Base-by-base conservation (phyloP, 2,797 vertebrate species). In the Sphenopsis melanotis region DNA sequence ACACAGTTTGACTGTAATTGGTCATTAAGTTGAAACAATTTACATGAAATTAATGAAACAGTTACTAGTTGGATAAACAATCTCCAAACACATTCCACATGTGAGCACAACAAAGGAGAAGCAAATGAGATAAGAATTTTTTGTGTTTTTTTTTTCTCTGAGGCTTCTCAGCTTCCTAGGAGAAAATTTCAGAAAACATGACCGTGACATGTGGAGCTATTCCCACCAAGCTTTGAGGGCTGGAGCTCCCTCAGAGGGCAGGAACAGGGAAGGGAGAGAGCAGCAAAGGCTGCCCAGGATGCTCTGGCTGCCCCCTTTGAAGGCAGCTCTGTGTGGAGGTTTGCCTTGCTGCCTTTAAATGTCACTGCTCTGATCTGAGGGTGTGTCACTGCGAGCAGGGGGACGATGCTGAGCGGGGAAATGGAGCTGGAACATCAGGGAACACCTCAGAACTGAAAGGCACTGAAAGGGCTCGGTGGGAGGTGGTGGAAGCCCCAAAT, bases 401-500 rank as follows among this genome's bases (percentile, higher is more conserved):
- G 55, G 80, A 84, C 7, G 34, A n/a, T 0, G 59, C 80, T 44
- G 90, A 86, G 90, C 0, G 24, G 56, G 83, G 80, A 34, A 76
- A 63, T 0, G 17, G 78, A 75, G 57, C 86, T 9, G 80, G 78
- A 92, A 44, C 82, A 78, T 86, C 92, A 68, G 91, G 89, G 88
- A 85, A 70, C 87, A 14, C 87, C 71, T 75, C 60, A 55, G 30
- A 87, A 21, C 60, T n/a, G 42, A 39, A 15, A 12, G 82, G 20
- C 89, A 11, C 8, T n/a, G 72, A 34, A 64, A 92, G 68, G 68
- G 50, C 83, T 82, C 68, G 0, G 81, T 18, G 3, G 90, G 93
- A 94, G 92, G 89, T 4, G 71, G 90, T 81, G 87, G 89, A 93
- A 96, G 79, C 87, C 92, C 92, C 75, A 46, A 42, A 76, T 78